Evolutionary conservation across 2,797 vertebrate species (phyloP).

Genomic region (Bradypodion pumilum): DNA sequence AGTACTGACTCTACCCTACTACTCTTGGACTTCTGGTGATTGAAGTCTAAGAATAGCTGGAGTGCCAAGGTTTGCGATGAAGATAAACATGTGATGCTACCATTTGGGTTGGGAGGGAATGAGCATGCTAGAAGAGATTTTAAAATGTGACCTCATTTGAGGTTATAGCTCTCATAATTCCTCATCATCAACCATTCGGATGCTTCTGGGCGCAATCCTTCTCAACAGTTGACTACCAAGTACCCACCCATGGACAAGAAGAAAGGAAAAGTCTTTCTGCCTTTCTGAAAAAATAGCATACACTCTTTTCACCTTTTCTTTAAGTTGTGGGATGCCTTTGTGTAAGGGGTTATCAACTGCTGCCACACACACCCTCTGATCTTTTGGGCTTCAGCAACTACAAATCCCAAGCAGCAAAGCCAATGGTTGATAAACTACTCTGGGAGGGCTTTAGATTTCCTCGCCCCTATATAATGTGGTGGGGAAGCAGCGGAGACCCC

Average conservation of each 20-base stretch:
- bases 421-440: too few relatives aligned
- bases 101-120: too few relatives aligned
- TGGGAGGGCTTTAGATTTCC: not conserved
- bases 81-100: too few relatives aligned
- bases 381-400: not conserved
- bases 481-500: too few relatives aligned
- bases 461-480: not conserved
- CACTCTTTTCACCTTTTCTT: not conserved
- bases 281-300: not conserved
- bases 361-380: too few relatives aligned
- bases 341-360: not conserved
- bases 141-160: too few relatives aligned
- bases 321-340: not conserved
- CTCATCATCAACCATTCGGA: not conserved
- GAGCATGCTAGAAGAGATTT: too few relatives aligned
- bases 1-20: too few relatives aligned
- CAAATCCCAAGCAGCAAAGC: not conserved
- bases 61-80: too few relatives aligned
- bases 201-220: not conserved
- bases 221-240: not conserved
- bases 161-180: not conserved
- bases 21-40: too few relatives aligned
- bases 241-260: not conserved
- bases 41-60: too few relatives aligned
- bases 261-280: not conserved